Evolutionary conservation across 64 coral and sea anemone genomes (phyloP).

Genomic region (Dendronephthya gigantea): DNA sequence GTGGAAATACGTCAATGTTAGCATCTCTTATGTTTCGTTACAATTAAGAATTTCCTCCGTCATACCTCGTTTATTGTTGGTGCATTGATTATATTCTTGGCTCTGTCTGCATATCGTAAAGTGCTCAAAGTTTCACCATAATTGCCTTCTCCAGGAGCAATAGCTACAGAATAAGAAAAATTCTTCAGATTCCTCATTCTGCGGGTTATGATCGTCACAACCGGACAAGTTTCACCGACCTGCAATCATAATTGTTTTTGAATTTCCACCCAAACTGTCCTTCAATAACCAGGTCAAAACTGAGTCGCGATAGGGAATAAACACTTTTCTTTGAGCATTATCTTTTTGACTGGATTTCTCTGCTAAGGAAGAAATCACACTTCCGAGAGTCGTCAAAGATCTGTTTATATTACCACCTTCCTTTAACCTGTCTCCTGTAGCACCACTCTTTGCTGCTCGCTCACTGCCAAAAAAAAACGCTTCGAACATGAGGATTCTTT

Average conservation of each 20-base stretch:
- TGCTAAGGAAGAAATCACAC: slow-evolving; percentile 69
- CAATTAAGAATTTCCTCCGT: neutral
- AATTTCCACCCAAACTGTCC: slow-evolving; percentile 91
- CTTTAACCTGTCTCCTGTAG: slow-evolving; percentile 70
- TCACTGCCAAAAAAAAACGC: slow-evolving; percentile 46
- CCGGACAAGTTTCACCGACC: slow-evolving; percentile 25
- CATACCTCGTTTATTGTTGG: slow-evolving; percentile 88
- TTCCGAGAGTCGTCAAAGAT: slow-evolving; percentile 84
- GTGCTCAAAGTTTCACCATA: slow-evolving; percentile 93
- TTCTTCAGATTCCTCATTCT: neutral
- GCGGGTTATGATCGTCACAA: neutral
- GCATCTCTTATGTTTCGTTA: neutral
- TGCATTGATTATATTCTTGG: slow-evolving; percentile 89
- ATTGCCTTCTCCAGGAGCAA: slow-evolving; percentile 81
- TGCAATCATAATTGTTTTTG: slow-evolving; percentile 97
- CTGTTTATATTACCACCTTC: slow-evolving; percentile 97
- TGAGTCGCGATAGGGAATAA: slow-evolving; percentile 86
- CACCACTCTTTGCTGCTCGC: slow-evolving; percentile 72
- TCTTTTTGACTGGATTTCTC: slow-evolving; percentile 24
- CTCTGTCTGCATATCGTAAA: slow-evolving; percentile 73
- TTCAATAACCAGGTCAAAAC: slow-evolving; percentile 81
- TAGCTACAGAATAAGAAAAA: slow-evolving; percentile 39
- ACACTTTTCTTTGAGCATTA: slow-evolving; percentile 56
- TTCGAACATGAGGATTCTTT: too few relatives aligned
- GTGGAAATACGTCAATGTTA: neutral